Conservation (phyloP, 2,797 vertebrate species). For the Crax fasciolata region DNA sequence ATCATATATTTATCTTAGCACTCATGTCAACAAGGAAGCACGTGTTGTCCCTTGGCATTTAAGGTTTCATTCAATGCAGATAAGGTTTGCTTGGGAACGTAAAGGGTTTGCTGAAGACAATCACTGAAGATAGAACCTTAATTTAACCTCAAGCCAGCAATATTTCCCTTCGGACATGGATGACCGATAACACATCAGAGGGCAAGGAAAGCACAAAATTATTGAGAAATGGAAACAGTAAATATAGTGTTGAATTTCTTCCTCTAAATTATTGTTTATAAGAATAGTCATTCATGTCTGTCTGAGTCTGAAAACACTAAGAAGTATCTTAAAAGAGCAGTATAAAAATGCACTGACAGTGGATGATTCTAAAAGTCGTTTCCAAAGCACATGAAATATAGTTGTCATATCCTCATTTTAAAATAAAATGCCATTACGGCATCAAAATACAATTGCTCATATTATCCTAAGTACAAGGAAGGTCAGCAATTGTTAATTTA, state of each 20-base stretch:
- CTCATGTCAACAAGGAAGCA: slow-evolving; percentile 29
- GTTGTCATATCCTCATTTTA: neutral
- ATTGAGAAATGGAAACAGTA: slow-evolving; percentile 75
- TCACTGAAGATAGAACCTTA: slow-evolving; percentile 80
- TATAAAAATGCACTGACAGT: slow-evolving; percentile 28
- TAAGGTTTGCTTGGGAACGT: slow-evolving; percentile 74
- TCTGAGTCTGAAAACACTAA: slow-evolving; percentile 11
- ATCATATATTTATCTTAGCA: slow-evolving; percentile 44
- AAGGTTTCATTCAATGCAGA: slow-evolving; percentile 65
- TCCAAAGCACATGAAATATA: neutral
- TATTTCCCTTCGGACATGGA: slow-evolving; percentile 74
- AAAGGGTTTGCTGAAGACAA: slow-evolving; percentile 77
- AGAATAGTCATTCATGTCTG: slow-evolving; percentile 63
- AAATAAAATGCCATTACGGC: neutral
- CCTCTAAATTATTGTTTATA: slow-evolving; percentile 79
- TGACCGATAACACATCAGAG: slow-evolving; percentile 78
- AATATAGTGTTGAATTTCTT: slow-evolving; percentile 64
- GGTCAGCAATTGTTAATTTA: slow-evolving; percentile 75
- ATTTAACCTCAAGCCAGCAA: slow-evolving; percentile 81
- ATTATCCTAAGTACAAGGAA: slow-evolving; percentile 48
- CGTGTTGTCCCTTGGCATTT: slow-evolving; percentile 57
- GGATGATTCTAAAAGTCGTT: slow-evolving; percentile 28
- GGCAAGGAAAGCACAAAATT: slow-evolving; percentile 78
- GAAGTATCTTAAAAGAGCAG: slow-evolving; percentile 25
- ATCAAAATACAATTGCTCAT: slow-evolving; percentile 1